These are phyloP conservation scores for Lates japonicus DNA, from an alignment of 2,797 vertebrate species.

Conservation along the genomic window DNA sequence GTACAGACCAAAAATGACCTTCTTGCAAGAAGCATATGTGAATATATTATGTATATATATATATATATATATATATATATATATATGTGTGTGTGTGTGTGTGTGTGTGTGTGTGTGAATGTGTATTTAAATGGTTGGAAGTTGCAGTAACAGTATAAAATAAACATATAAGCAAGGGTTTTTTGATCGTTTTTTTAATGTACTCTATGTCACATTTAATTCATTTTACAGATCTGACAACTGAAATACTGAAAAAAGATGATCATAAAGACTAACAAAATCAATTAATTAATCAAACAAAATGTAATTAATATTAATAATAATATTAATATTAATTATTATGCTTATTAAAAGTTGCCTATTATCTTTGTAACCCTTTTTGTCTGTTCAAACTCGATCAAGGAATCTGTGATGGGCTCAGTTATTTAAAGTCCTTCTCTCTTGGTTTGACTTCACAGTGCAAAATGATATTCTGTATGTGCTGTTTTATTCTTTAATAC, in stretches of 20 bases:
- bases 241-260: neutral
- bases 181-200: neutral
- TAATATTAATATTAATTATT: neutral
- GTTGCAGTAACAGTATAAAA: neutral
- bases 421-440: neutral
- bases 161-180: neutral
- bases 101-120: no score
- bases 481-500: neutral
- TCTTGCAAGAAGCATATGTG: neutral
- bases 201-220: neutral
- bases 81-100: no score
- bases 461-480: neutral
- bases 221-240: neutral
- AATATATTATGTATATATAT: neutral
- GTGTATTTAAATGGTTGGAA: neutral
- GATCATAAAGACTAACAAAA: neutral
- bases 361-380: neutral
- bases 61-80: no score
- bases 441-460: neutral
- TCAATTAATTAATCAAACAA: no score
- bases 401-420: neutral
- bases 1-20: constrained; percentile 20
- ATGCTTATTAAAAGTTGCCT: neutral
- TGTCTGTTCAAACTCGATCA: neutral
- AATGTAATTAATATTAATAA: neutral